Base-by-base conservation (phyloP, 1,140 invertebrate genomes). In the Heliconius hermathena region DNA sequence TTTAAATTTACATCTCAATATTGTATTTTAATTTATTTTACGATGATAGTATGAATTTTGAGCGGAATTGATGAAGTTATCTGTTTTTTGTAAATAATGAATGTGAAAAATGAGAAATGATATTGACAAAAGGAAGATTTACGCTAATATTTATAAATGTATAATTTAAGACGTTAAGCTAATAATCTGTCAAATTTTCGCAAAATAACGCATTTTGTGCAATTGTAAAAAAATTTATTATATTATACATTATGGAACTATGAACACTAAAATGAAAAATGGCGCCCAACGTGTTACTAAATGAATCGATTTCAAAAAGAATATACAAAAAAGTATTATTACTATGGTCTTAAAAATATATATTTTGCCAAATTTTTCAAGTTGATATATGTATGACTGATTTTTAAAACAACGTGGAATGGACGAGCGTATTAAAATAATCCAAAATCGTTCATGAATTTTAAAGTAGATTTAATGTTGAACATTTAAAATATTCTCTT, bases 1-100 rank as follows among this genome's bases (percentile, higher is more conserved):
- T 52, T 60, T 26, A 41, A 60, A 75, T 75, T 66, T 66, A 66
- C 74, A 60, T 60, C 33, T 66, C 33, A 75, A 75, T 75, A 60
- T 22, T 75, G 41, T 36, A 74, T 74, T n/a, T 57, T 60, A 75
- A 60, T 29, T n/a, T 66, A 49, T 75, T 75, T 22, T 29, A 60
- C 26, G 60, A 66, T 29, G 60, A 66, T 29, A 66, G 13, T 66
- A 66, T 66, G 60, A 66, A 22, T 22, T 29, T 29, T 3, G 60
- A 66, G 29, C 26, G 60, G 60, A 66, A 66, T 66, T 66, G 60
- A 66, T 66, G 60, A 29, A 66, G 57, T 66, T 66, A 66, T 2
- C 22, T 66, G 60, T 29, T 66, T 66, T 29, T 26, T 29, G 60
- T 66, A 66, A 66, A 29, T 66, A 66, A 26, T 26, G 11, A 29